phyloP scores from a whole-genome alignment of 1,140 invertebrate genomes.

The Thaumetopoea pityocampa region DNA sequence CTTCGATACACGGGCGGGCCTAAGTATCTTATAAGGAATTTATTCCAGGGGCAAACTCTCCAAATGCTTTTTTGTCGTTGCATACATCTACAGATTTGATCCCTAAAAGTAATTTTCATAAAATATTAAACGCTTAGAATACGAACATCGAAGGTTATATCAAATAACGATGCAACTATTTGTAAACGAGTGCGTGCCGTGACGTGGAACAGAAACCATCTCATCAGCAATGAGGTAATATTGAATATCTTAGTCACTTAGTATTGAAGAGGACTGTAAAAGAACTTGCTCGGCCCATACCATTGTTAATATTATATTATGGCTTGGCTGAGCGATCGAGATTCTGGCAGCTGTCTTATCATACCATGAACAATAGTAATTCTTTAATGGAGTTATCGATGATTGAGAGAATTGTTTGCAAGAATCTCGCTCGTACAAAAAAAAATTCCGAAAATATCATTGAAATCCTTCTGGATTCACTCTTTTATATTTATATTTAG shows the following conservation, averaged over 20 bases:
- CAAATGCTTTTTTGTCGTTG: conserved; percentile 41
- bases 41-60: conserved; percentile 62
- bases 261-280: background rate
- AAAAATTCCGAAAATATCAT: no score
- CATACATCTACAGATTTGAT: conserved; percentile 26
- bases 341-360: no score
- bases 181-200: no score
- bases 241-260: background rate
- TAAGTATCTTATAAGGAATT: conserved; percentile 72
- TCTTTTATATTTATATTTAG: no score
- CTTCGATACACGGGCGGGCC: conserved; percentile 74
- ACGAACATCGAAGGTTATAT: conserved; percentile 52
- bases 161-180: conserved; percentile 55
- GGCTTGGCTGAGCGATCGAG: no score
- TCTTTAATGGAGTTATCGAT: no score
- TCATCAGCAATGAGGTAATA: conserved; percentile 1
- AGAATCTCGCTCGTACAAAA: no score
- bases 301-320: no score
- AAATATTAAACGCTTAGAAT: conserved; percentile 19
- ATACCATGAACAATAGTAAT: no score
- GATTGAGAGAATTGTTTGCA: no score
- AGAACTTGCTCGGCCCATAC: no score
- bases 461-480: no score
- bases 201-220: conserved; percentile 10
- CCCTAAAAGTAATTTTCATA: conserved; percentile 17